A percentile compares a stretch with the other conserved stretches of the same genome.
These are phyloP conservation scores for Turnix velox DNA, from an alignment of 2,113 vertebrate genomes.

Conservation along the genomic window DNA sequence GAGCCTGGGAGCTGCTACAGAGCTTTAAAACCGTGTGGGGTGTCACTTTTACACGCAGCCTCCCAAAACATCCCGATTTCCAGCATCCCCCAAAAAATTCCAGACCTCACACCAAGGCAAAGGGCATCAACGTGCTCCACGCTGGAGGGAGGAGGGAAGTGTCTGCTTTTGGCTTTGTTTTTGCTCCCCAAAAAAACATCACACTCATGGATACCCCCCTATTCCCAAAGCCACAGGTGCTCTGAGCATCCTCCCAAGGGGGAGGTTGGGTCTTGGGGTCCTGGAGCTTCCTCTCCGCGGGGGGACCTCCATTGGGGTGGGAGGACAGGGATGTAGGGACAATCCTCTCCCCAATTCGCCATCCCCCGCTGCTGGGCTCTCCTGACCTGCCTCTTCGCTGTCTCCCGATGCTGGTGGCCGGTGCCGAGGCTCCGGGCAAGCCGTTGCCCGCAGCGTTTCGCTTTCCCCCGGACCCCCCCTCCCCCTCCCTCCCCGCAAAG, in stretches of 20 bases:
- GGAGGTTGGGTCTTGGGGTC: background rate
- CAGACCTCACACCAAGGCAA: background rate
- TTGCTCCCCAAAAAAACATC: rapidly evolving
- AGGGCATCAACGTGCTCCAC: background rate
- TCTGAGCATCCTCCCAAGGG: background rate
- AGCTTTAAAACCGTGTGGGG: background rate
- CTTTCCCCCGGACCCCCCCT: background rate
- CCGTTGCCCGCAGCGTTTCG: slow-evolving; percentile 4
- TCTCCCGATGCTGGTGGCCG: background rate
- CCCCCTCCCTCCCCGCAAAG: no score
- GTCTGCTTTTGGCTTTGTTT: background rate
- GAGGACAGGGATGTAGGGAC: no score
- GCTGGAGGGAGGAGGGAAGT: background rate
- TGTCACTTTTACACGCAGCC: background rate
- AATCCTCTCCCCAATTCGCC: background rate
- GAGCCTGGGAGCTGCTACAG: background rate
- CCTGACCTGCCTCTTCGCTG: background rate
- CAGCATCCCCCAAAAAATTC: background rate
- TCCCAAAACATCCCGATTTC: background rate
- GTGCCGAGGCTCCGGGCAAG: background rate
- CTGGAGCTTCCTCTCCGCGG: background rate
- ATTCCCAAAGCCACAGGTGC: slow-evolving; percentile 3
- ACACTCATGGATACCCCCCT: background rate
- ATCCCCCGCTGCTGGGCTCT: background rate
- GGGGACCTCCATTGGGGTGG: background rate